These are phyloP conservation scores for Tragelaphus strepsiceros DNA, from an alignment of 2,113 vertebrate species.

Conservation along the genomic window DNA sequence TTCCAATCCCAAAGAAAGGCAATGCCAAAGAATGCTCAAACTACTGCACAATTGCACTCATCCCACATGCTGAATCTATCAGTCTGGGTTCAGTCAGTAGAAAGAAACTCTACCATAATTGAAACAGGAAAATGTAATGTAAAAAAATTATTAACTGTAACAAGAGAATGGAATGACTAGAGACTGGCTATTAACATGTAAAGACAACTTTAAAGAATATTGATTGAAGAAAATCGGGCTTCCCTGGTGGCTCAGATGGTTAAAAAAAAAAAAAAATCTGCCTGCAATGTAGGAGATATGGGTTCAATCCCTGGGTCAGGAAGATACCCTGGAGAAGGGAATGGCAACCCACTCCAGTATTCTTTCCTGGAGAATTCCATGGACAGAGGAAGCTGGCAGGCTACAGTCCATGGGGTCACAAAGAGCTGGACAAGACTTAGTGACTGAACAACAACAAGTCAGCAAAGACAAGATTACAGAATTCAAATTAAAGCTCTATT, in stretches of 20 bases:
- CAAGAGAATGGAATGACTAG: neutral
- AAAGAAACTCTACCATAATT: neutral
- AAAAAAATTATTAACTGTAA: neutral
- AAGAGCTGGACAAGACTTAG: neutral
- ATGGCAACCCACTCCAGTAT: neutral
- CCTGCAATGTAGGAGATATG: too few relatives aligned
- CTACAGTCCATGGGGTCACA: neutral
- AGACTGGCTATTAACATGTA: neutral
- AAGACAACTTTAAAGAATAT: neutral
- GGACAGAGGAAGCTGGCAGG: neutral
- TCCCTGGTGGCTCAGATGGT: neutral
- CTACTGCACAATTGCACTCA: too few relatives aligned
- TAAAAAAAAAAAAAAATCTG: neutral
- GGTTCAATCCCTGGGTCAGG: too few relatives aligned
- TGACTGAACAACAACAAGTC: neutral
- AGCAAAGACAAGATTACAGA: neutral
- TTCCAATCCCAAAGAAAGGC: too few relatives aligned
- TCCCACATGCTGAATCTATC: neutral
- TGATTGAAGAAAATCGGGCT: neutral
- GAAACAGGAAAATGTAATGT: neutral
- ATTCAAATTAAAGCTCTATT: neutral
- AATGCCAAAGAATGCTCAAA: too few relatives aligned
- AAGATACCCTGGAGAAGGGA: neutral
- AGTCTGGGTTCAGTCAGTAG: neutral
- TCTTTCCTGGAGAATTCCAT: neutral